phyloP scores from a whole-genome alignment of 2,888 invertebrate genomes.

The Cremastobaeus sp. region DNA sequence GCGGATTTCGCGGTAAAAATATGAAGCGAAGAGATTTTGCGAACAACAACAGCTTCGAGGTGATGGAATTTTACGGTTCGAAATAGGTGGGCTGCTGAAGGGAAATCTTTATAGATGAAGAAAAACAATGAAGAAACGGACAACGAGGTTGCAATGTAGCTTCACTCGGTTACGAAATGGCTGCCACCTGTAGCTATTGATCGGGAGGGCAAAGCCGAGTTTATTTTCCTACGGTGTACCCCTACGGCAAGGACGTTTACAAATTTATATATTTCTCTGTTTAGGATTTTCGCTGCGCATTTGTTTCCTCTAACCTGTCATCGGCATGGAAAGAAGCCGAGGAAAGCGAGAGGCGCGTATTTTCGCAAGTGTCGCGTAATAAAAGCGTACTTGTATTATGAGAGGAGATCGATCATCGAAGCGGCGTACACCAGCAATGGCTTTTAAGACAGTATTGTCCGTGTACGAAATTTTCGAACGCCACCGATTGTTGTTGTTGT shows the following conservation, averaged over 20 bases:
- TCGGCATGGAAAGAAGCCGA: slow-evolving; percentile 3
- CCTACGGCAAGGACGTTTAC: slow-evolving; percentile 57
- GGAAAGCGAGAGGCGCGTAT: slow-evolving; percentile 5
- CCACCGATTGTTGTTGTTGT: too few species aligned
- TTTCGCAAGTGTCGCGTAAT: too few species aligned
- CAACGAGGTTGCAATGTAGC: slow-evolving; percentile 50
- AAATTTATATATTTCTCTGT: slow-evolving; percentile 59
- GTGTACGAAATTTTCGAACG: too few species aligned
- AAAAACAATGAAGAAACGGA: slow-evolving; percentile 44
- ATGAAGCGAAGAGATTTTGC: too few species aligned
- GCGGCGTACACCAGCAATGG: too few species aligned
- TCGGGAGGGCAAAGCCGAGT: slow-evolving; percentile 74
- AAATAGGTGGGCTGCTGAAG: too few species aligned
- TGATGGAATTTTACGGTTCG: slow-evolving; percentile 3
- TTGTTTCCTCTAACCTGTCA: slow-evolving; percentile 46
- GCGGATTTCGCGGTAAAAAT: too few species aligned
- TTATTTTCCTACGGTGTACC: slow-evolving; percentile 66
- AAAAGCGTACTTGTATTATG: too few species aligned
- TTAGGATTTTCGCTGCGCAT: slow-evolving; percentile 40
- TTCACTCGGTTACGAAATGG: slow-evolving; percentile 75
- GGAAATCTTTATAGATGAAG: neutral
- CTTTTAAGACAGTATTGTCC: too few species aligned
- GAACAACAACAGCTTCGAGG: too few species aligned
- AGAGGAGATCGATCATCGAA: too few species aligned
- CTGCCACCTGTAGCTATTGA: slow-evolving; percentile 79